Evolutionary conservation across 2,113 vertebrate genomes (phyloP).

Genomic region (Apodemus speciosus): DNA sequence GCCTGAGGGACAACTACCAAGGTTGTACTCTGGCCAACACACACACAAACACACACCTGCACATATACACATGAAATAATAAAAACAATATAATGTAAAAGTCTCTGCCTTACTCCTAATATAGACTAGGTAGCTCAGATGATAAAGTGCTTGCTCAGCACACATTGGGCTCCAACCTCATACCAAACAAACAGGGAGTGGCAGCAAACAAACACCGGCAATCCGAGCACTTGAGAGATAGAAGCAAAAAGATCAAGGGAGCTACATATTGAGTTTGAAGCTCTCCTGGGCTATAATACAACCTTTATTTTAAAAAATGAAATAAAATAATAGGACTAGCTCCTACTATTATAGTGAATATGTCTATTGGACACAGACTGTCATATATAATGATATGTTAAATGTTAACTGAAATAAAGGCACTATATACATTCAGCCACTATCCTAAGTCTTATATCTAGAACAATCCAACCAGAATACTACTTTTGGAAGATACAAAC

Average conservation of each 20-base stretch:
- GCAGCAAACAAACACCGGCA: neutral
- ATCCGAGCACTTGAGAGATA: neutral
- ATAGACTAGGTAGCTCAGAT: neutral
- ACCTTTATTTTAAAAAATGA: neutral
- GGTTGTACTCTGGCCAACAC: neutral
- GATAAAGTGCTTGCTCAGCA: neutral
- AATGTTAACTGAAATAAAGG: conserved; percentile 38
- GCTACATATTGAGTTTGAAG: neutral
- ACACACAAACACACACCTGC: neutral
- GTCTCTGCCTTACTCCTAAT: neutral
- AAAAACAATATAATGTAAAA: neutral
- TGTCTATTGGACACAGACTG: neutral
- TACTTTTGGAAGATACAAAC: conserved; percentile 44
- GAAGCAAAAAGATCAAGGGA: neutral
- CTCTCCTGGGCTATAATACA: neutral
- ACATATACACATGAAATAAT: neutral
- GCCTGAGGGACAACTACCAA: neutral
- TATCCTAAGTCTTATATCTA: conserved; percentile 34
- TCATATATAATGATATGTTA: neutral
- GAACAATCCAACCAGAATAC: conserved; percentile 31
- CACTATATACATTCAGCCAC: neutral
- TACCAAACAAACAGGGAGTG: neutral
- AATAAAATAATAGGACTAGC: neutral
- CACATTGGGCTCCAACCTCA: neutral
- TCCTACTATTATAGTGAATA: neutral